A percentile compares a stretch with the other conserved stretches of the same genome.
Evolutionary conservation across 2,888 invertebrate genomes (phyloP).

Genomic region (Plebejus argus): DNA sequence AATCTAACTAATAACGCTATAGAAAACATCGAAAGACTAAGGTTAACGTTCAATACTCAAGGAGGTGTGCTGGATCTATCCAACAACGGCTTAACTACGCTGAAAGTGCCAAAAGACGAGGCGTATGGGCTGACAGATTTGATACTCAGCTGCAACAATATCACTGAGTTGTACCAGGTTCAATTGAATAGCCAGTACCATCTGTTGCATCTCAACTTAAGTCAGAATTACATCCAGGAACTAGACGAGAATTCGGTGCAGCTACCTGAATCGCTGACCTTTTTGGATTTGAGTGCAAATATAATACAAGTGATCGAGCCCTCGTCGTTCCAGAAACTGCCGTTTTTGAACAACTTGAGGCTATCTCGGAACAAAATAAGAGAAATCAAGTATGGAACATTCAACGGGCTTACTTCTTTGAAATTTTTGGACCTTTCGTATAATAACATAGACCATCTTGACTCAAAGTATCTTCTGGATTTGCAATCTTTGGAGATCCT

Average conservation of each 20-base stretch:
- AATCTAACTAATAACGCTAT: conserved; percentile 65
- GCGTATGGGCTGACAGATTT: conserved; percentile 55
- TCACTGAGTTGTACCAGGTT: conserved; percentile 53
- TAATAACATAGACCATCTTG: conserved; percentile 56
- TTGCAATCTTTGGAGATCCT: conserved; percentile 56
- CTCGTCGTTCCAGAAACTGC: conserved; percentile 54
- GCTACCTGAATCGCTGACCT: conserved; percentile 53
- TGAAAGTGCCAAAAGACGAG: conserved; percentile 58
- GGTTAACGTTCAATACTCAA: conserved; percentile 60
- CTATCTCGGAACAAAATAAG: conserved; percentile 57
- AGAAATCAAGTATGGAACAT: conserved; percentile 59
- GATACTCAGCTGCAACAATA: conserved; percentile 60
- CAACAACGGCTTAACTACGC: conserved; percentile 56
- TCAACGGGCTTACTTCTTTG: conserved; percentile 56
- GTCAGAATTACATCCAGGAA: conserved; percentile 55
- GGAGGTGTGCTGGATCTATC: conserved; percentile 69
- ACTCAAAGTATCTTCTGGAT: conserved; percentile 63
- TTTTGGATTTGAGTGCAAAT: conserved; percentile 61
- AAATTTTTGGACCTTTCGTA: conserved; percentile 50
- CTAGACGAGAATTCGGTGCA: conserved; percentile 55
- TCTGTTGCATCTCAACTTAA: conserved; percentile 57
- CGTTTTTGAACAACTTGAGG: conserved; percentile 55
- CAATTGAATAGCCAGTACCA: conserved; percentile 56
- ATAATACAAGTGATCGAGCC: conserved; percentile 56
- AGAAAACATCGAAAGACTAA: conserved; percentile 51